Conservation (phyloP, 2,888 invertebrate genomes). For the Stenolophus ochropezus region DNA sequence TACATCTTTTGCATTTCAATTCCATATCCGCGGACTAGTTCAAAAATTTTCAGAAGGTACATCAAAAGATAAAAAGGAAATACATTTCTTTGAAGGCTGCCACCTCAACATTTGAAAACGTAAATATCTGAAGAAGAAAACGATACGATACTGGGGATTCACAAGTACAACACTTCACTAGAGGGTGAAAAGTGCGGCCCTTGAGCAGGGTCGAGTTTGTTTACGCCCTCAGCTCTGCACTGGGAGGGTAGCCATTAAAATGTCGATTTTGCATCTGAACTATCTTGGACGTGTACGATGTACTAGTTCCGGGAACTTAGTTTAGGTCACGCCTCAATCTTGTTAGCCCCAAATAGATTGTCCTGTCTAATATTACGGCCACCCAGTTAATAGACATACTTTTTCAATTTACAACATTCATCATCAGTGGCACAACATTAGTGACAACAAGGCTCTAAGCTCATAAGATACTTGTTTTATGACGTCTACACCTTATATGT, state of each 20-base stretch:
- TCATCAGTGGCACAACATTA: too few relatives aligned
- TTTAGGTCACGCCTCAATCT: conserved; percentile 21
- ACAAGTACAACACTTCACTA: conserved; percentile 31
- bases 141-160: conserved; percentile 24
- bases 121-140: conserved; percentile 15
- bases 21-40: neutral
- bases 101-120: neutral
- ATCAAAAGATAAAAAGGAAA: conserved; percentile 16
- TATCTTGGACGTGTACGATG: neutral
- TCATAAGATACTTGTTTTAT: too few relatives aligned
- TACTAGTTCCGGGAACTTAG: conserved; percentile 3
- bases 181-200: conserved; percentile 12
- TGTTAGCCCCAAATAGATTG: neutral
- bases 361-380: neutral
- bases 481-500: too few relatives aligned
- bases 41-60: neutral
- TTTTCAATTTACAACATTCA: neutral
- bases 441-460: too few relatives aligned
- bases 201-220: conserved; percentile 8
- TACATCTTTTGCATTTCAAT: neutral
- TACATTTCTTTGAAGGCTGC: neutral
- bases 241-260: conserved; percentile 1
- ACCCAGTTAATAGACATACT: too few relatives aligned
- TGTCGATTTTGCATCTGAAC: conserved; percentile 9
- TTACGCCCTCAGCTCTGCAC: conserved; percentile 1